Base-by-base conservation (phyloP, 2,113 vertebrate species). In the Pipra filicauda region DNA sequence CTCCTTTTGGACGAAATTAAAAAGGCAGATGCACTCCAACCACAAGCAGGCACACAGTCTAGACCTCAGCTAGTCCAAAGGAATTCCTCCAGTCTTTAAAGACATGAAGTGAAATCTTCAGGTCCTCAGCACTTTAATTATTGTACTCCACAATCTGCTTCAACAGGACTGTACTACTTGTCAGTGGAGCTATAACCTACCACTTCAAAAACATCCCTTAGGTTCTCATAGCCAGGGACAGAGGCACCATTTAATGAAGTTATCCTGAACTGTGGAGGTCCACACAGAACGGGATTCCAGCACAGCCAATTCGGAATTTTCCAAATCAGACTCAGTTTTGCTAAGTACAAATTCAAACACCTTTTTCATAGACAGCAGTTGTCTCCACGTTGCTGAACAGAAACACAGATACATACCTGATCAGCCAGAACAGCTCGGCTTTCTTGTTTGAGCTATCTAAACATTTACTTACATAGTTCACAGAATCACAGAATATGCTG, bases 21-120 rank as follows among this genome's bases (percentile, higher is more conserved):
- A 95, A 92, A 86, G 93, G 83, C 64, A 93, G 87, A 85, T 85
- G 70, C 89, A 73, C 58, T 91, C 70, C 89, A 95, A 95, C 95
- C 93, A 85, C 95, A 94, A 72, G 80, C 49, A 96, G 77, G 96
- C 70, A 95, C 1, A 7, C 73, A 93, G 95, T 97, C 95, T 96
- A 96, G 95, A 95, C 91, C 79, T 94, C 76, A 77, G 72, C 48
- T 67, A 91, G 83, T 74, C 86, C 83, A 95, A 91, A 95, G 76
- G 69, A 93, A 84, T 83, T 84, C 44, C 52, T 95, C 83, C 61
- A 75, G 52, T 62, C 86, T 95, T 81, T 74, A 74, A 81, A 91
- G 52, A 71, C 10, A 9, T 6, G 52, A 15, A 85, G 16, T 49
- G 55, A 86, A 93, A 72, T 86, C 72, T 90, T 51, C 87, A 88